Evolutionary conservation across 2,888 invertebrate genomes (phyloP).

Genomic region (Drosophila flavopinicola): DNA sequence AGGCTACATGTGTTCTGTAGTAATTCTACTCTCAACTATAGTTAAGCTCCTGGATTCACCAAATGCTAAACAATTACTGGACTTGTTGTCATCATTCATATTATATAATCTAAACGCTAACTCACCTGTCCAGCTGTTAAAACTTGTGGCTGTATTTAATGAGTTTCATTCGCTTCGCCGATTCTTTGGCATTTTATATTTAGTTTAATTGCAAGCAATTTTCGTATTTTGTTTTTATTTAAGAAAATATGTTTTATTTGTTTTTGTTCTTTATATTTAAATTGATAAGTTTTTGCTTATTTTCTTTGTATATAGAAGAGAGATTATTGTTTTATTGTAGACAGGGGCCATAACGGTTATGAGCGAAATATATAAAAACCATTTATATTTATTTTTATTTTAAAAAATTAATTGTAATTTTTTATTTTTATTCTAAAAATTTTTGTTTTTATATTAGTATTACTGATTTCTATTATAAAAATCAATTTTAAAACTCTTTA

Average conservation of each 20-base stretch:
- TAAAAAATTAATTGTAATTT: no score
- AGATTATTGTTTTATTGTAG: conserved; percentile 74
- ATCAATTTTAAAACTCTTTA: no score
- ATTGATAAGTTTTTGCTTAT: conserved; percentile 50
- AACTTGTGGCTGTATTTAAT: conserved; percentile 2
- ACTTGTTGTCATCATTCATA: conserved; percentile 16
- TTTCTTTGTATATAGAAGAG: conserved; percentile 65
- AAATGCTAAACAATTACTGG: conserved; percentile 26
- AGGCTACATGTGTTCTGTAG: conserved; percentile 11
- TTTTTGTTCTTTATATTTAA: conserved; percentile 46
- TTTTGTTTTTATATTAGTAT: no score
- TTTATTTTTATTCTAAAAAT: no score
- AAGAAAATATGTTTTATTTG: conserved; percentile 49
- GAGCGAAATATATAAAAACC: no score
- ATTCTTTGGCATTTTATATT: conserved; percentile 52
- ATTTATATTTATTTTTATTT: no score
- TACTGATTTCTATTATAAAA: no score
- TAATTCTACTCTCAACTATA: conserved; percentile 7
- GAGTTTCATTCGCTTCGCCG: conserved; percentile 35
- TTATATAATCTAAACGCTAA: conserved; percentile 32
- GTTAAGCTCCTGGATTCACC: conserved; percentile 21
- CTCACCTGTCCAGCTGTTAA: conserved; percentile 37
- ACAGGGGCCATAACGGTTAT: no score
- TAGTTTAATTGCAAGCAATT: conserved; percentile 45
- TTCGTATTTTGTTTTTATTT: conserved; percentile 32